Evolutionary conservation across 2,888 invertebrate species (phyloP), one percentile per base, ranked within the genome.

Genomic region (Arctia plantaginis): DNA sequence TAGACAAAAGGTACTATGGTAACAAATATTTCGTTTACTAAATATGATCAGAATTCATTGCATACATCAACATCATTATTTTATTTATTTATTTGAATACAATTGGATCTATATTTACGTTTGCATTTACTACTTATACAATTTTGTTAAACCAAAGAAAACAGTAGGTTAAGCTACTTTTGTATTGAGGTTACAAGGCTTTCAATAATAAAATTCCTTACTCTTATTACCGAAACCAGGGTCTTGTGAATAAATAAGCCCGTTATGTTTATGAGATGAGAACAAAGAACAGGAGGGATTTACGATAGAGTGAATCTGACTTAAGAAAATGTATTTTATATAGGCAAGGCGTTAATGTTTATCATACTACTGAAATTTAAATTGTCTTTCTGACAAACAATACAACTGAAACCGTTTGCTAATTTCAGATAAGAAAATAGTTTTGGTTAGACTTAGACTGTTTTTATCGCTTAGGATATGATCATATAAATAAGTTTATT

Each of bases 301-400:
- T 62, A 62, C 62, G 62, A 62, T 62, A 62, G 30, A 62, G 62
- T 62, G 62, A 62, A 30, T 62, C 18, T 62, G 62, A 62, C 30
- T 62, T 30, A 15, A 1, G 30, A 30, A 30, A 30, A 62, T 62
- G 27, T 6, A 27, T 62, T 30, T 30, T 30, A 30, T 62, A 30
- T 30, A 15, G 1, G 3, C 27, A 18, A 59, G 15, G 15, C 30
- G 30, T 15, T 15, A 27, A 15, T 6, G 15, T 62, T 62, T 27
- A 59, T 59, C 27, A 27, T 59, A 27, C 3, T 15, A 27, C 27
- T 59, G 12, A 27, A 30, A 1, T 27, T 62, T 27, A 23, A 51
- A 23, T 51, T 51, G 23, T 23, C 23, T 23, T 23, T 23, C 0
- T 51, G 10, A 51, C 51, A 23, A 51, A 10, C 23, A 51, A 51